A percentile compares a stretch with the other conserved stretches of the same genome.
These are phyloP conservation scores for Microctonus brassicae DNA, from an alignment of 2,888 invertebrate species.

Conservation along the genomic window DNA sequence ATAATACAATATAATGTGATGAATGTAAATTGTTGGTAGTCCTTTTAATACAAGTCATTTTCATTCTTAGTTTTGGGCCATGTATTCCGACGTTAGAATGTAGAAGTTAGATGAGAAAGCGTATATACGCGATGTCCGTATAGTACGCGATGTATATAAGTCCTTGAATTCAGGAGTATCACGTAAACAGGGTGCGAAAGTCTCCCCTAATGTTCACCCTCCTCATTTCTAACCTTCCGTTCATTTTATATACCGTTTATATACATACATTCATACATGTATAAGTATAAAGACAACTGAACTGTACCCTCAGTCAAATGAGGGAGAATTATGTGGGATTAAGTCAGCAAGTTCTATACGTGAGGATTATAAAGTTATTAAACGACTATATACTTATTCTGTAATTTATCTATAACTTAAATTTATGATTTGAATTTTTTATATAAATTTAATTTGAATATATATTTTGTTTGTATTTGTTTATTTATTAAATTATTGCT, in stretches of 20 bases:
- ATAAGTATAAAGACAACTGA: neutral
- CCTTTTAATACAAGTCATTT: neutral
- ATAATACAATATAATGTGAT: neutral
- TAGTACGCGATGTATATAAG: too few relatives aligned
- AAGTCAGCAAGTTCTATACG: neutral
- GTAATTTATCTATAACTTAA: neutral
- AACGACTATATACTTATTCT: neutral
- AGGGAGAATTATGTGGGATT: constrained; percentile 6
- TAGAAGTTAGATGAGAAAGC: constrained; percentile 13
- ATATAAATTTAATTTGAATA: neutral
- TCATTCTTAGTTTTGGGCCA: neutral
- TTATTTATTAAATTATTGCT: too few relatives aligned
- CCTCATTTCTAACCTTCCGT: neutral
- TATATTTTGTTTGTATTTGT: neutral
- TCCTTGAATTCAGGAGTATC: constrained; percentile 1
- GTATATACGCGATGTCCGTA: too few relatives aligned
- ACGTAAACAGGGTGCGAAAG: constrained; percentile 14
- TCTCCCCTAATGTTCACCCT: neutral
- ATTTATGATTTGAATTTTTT: neutral
- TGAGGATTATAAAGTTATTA: neutral
- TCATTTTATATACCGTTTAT: neutral
- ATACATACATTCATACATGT: neutral
- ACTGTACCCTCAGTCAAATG: neutral
- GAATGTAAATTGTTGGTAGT: neutral
- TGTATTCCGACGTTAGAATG: neutral